These are phyloP conservation scores for Dendrolimus kikuchii DNA, from an alignment of 1,140 invertebrate species.

Conservation along the genomic window DNA sequence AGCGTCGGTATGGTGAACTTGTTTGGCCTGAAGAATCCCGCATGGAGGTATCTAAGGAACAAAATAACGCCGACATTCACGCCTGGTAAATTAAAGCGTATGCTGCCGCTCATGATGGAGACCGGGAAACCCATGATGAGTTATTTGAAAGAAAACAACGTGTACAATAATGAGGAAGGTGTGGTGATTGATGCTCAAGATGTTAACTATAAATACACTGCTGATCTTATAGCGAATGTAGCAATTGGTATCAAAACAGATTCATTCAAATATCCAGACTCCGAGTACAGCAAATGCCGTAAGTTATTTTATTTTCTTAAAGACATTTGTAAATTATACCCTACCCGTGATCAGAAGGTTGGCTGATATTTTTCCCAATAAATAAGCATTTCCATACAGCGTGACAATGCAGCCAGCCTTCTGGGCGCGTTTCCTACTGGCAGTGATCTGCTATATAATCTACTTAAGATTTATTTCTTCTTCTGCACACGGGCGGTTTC, in stretches of 20 bases:
- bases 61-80: constrained; percentile 15
- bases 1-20: constrained; percentile 21
- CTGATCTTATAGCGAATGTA: constrained; percentile 73
- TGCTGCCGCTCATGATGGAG: constrained; percentile 18
- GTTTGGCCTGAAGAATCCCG: constrained; percentile 18
- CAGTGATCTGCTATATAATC: no score
- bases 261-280: constrained; percentile 55
- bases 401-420: no score
- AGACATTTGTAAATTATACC: background rate
- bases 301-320: constrained; percentile 34
- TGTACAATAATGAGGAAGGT: constrained; percentile 30
- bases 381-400: no score
- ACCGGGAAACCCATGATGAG: constrained; percentile 18
- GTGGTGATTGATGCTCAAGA: constrained; percentile 33
- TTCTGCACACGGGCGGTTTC: no score
- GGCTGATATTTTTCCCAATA: no score
- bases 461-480: no score
- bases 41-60: constrained; percentile 17
- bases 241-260: constrained; percentile 69
- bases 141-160: constrained; percentile 9
- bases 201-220: constrained; percentile 56
- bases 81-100: constrained; percentile 12
- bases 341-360: background rate
- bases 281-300: constrained; percentile 49
- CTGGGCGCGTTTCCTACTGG: no score